A percentile compares a stretch with the other conserved stretches of the same genome.
These are phyloP conservation scores for Engystomops pustulosus DNA, from an alignment of 2,113 vertebrate genomes.

Conservation along the genomic window DNA sequence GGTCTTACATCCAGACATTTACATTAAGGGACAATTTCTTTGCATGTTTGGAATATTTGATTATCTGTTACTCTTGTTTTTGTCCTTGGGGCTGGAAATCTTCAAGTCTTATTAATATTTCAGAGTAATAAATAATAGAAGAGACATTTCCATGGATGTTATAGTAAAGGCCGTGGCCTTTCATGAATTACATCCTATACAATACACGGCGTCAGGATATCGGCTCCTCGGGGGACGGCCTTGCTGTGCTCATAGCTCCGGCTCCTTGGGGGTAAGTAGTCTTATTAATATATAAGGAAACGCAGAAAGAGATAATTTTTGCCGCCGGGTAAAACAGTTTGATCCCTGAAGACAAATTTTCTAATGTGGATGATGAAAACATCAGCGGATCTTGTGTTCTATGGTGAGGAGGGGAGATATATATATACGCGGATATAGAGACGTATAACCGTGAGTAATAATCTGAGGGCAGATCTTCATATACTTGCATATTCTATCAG, in stretches of 20 bases:
- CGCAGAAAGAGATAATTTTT: neutral
- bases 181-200: neutral
- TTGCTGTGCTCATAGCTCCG: neutral
- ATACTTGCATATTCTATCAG: no score
- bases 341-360: neutral
- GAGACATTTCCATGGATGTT: neutral
- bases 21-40: constrained; percentile 26
- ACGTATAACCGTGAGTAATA: no score
- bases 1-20: constrained; percentile 14
- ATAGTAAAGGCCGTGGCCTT: constrained; percentile 28
- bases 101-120: constrained; percentile 47
- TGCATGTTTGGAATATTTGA: constrained; percentile 27
- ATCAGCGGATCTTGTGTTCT: neutral
- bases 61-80: constrained; percentile 21
- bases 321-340: neutral
- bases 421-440: no score
- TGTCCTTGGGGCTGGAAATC: constrained; percentile 31
- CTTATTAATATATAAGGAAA: neutral
- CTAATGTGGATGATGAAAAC: neutral
- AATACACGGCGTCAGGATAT: neutral
- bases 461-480: no score
- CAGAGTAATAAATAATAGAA: constrained; percentile 43
- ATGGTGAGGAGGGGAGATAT: no score
- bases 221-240: neutral
- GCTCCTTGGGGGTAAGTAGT: neutral